These are phyloP conservation scores for Amazonetta brasiliensis DNA, from an alignment of 2,797 vertebrate genomes.

Conservation along the genomic window DNA sequence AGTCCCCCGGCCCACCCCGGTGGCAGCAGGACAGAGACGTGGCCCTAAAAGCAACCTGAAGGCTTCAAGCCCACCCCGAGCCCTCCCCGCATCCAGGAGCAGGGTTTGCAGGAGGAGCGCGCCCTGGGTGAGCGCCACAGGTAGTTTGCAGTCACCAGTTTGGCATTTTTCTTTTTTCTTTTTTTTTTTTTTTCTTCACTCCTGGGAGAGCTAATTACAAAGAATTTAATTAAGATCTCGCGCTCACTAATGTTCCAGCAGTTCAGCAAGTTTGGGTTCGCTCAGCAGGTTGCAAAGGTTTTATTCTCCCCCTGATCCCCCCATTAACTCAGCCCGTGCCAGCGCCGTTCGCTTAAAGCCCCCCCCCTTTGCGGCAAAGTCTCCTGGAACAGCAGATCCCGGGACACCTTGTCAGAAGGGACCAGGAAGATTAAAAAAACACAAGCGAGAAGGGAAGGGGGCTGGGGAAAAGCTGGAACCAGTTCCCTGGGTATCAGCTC, in stretches of 20 bases:
- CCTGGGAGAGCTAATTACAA: constrained; percentile 76
- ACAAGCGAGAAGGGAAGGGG: neutral
- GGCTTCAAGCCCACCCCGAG: accelerated
- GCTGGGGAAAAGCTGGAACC: neutral
- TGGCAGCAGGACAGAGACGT: neutral
- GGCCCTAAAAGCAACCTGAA: neutral
- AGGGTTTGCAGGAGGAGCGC: neutral
- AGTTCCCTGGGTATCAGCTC: neutral
- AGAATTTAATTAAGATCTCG: constrained; percentile 79
- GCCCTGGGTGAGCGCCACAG: constrained; percentile 23
- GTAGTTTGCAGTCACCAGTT: constrained; percentile 53
- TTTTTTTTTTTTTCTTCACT: neutral
- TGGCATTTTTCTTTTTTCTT: constrained; percentile 33
- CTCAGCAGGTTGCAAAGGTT: constrained; percentile 75
- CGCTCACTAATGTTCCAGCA: constrained; percentile 73
- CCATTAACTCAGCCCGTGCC: constrained; percentile 57
- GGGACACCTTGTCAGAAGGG: neutral
- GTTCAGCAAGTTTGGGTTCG: constrained; percentile 74
- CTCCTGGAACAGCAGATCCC: constrained; percentile 48
- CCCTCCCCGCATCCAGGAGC: accelerated
- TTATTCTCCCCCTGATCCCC: constrained; percentile 71
- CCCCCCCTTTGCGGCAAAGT: constrained; percentile 41
- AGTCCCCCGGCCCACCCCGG: neutral
- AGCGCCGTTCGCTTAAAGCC: neutral
- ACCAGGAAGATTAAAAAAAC: neutral